Percentiles rank a stretch among this genome's conserved stretches.
Evolutionary conservation across 1,140 invertebrate species (phyloP).

Genomic region (Paracyclopina nana): DNA sequence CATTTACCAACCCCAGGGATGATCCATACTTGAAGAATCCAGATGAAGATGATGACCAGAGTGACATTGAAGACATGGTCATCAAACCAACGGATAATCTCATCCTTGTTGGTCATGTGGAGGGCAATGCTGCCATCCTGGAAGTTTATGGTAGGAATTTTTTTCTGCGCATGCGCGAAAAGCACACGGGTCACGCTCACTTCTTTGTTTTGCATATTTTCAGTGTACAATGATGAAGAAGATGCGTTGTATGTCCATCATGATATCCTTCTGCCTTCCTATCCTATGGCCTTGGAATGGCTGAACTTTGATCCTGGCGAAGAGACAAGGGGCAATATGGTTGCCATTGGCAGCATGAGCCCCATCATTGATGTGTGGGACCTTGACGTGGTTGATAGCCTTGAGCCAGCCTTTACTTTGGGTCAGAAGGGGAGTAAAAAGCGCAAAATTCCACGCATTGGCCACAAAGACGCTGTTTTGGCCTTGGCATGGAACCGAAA

Average conservation of each 20-base stretch:
- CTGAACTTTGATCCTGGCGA: constrained; percentile 52
- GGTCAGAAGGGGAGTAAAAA: constrained; percentile 57
- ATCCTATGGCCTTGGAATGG: constrained; percentile 81
- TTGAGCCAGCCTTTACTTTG: constrained; percentile 63
- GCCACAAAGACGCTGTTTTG: constrained; percentile 76
- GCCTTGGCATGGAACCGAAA: constrained; percentile 73
- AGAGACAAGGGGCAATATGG: constrained; percentile 47
- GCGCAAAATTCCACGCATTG: constrained; percentile 35
- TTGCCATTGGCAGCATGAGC: constrained; percentile 75
- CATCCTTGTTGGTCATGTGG: constrained; percentile 63
- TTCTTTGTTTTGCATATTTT: constrained; percentile 18
- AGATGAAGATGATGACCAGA: constrained; percentile 52
- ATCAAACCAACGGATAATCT: constrained; percentile 79
- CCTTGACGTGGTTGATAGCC: constrained; percentile 66
- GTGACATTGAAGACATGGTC: constrained; percentile 51
- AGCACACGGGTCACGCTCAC: neutral
- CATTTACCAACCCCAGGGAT: constrained; percentile 31
- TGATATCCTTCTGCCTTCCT: constrained; percentile 64
- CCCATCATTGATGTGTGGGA: constrained; percentile 86
- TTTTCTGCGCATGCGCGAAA: too few species aligned
- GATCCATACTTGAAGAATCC: constrained; percentile 36
- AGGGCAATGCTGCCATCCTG: constrained; percentile 57
- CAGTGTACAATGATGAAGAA: constrained; percentile 74
- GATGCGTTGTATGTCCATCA: constrained; percentile 80
- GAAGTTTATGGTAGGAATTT: constrained; percentile 61